Base-by-base conservation (phyloP, 2,888 invertebrate species). In the Drosophila paranaensis region DNA sequence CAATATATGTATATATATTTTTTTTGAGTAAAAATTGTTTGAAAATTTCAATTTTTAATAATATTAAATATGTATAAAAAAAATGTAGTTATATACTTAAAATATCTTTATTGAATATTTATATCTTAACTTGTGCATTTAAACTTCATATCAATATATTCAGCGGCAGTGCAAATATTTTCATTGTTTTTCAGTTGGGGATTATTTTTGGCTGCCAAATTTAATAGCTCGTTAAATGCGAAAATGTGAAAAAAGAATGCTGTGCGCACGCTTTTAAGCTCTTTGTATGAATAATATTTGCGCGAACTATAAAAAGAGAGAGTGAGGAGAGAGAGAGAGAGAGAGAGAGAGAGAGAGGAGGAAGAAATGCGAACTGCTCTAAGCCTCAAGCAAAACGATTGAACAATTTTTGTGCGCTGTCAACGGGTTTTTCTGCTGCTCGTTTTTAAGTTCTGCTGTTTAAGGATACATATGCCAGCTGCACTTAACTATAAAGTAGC, bases 401-500 rank as follows among this genome's bases (percentile, higher is more conserved):
- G 57, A 57, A 56, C 54, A 69, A 70, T 55, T 74, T 68, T 66
- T 66, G 65, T 40, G 57, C 46, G 65, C 55, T 88, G 88, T 85
- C 83, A 85, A 69, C 88, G 71, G 69, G 53, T 35, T 54, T 54
- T 51, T 51, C 20, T 37, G 3, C 30, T 46, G 25, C 16, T 33
- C 10, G 33, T 71, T 80, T 66, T 77, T 58, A 74, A 85, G 80
- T 88, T 85, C 61, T 76, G 69, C 73, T 61, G 71, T 76, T 79
- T 78, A 74, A 64, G 80, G 72, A 80, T 71, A 73, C 66, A 72
- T 83, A 79, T 80, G 75, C 70, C 77, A 88, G 88, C 74, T 88
- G 88, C 84, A 88, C 84, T 84, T 88, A 80, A 77, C 77, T 75
- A 87, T 87, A 85, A 88, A 87, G 89, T 81, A 83, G 87, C 85